Conservation (phyloP, 2,113 vertebrate species). For the Thalassarche chlororhynchos region DNA sequence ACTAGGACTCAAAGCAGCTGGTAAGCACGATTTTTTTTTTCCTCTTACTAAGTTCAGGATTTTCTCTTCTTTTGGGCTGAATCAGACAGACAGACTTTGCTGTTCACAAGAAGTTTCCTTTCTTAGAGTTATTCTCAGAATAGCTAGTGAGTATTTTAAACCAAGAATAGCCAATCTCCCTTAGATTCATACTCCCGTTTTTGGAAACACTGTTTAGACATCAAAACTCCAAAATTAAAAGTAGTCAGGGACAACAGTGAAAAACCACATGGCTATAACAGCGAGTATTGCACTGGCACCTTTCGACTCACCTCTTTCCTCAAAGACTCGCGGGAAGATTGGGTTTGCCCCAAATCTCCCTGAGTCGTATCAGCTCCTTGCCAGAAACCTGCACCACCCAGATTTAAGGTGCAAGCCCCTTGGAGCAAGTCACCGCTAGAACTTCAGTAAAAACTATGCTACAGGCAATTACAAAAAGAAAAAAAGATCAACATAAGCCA, state of each 20-base stretch:
- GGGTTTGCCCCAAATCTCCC: neutral
- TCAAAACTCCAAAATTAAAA: neutral
- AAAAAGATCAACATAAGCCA: neutral
- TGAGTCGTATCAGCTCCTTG: rapidly evolving
- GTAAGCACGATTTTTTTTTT: constrained; percentile 49
- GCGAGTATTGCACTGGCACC: neutral
- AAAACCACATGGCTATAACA: neutral
- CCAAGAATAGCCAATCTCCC: neutral
- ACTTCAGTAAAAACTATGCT: neutral
- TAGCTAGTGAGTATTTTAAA: neutral
- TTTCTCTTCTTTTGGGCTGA: constrained; percentile 4
- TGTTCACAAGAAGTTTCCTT: neutral
- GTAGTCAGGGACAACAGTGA: neutral
- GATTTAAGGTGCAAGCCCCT: neutral
- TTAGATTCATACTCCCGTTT: neutral
- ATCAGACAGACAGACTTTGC: neutral
- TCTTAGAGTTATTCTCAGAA: neutral
- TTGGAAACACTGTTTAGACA: constrained; percentile 20
- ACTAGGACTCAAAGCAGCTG: constrained; percentile 42
- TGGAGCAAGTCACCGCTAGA: neutral
- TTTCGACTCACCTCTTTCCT: neutral
- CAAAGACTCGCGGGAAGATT: neutral
- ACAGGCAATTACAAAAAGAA: neutral
- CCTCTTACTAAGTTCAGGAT: neutral
- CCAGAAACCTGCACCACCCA: neutral